Evolutionary conservation across 1,140 invertebrate genomes (phyloP).

Genomic region (Cryptotermes secundus): DNA sequence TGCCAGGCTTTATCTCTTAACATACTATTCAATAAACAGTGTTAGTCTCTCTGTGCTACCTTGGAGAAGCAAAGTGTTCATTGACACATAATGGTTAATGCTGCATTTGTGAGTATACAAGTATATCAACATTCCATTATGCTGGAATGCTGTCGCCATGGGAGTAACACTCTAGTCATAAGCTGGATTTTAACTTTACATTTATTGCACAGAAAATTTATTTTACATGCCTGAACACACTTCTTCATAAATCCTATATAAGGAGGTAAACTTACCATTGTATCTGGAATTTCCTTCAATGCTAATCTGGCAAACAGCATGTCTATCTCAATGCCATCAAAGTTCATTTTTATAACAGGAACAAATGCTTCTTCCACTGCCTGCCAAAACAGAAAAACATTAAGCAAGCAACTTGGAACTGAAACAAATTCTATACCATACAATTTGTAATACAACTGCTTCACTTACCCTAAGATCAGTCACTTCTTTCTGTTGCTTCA

Average conservation of each 20-base stretch:
- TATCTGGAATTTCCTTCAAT: slow-evolving; percentile 85
- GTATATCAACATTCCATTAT: no score
- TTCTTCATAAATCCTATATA: not conserved
- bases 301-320: slow-evolving; percentile 94
- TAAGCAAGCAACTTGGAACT: not conserved
- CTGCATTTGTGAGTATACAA: no score
- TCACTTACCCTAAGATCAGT: slow-evolving; percentile 71
- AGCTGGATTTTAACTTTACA: not conserved
- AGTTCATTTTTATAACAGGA: slow-evolving; percentile 99
- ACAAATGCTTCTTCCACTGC: slow-evolving; percentile 98
- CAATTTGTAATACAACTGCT: not conserved
- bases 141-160: no score
- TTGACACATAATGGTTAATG: no score
- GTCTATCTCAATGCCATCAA: slow-evolving; percentile 98
- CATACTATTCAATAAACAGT: no score
- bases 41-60: no score
- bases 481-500: slow-evolving; percentile 86
- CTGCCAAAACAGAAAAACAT: slow-evolving; percentile 50
- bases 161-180: not conserved
- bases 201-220: not conserved
- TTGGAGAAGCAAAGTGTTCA: no score
- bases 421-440: not conserved
- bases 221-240: no score
- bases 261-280: slow-evolving; percentile 50
- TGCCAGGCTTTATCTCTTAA: no score